A percentile compares a stretch with the other conserved stretches of the same genome.
Evolutionary conservation across 2,888 invertebrate genomes (phyloP).

Genomic region (Yponomeuta evonymella): DNA sequence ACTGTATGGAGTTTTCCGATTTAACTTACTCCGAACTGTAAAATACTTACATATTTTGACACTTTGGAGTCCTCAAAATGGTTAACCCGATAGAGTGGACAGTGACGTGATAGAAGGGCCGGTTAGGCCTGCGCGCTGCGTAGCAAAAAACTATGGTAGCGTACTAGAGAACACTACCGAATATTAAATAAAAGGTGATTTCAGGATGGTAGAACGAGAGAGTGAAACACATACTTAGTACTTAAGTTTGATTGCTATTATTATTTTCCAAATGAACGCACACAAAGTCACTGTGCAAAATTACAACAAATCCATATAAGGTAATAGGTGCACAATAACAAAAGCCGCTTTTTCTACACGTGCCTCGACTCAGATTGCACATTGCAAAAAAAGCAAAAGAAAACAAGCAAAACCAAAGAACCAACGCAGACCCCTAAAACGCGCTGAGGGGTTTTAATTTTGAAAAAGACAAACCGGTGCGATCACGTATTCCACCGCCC

Average conservation of each 20-base stretch:
- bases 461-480: conserved; percentile 63
- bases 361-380: conserved; percentile 60
- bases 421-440: conserved; percentile 50
- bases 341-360: conserved; percentile 54
- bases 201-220: too few species aligned
- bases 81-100: too few species aligned
- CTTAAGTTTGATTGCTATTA: not conserved
- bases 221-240: too few species aligned
- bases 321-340: conserved; percentile 43
- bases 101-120: too few species aligned
- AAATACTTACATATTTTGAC: too few species aligned
- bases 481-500: conserved; percentile 57
- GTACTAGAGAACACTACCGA: too few species aligned
- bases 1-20: too few species aligned
- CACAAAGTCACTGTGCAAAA: conserved; percentile 28
- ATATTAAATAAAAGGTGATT: too few species aligned
- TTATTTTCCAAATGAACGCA: not conserved
- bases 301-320: conserved; percentile 30
- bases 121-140: too few species aligned
- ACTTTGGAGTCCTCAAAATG: too few species aligned
- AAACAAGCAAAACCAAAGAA: conserved; percentile 42
- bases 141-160: too few species aligned
- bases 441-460: conserved; percentile 55
- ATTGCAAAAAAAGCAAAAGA: conserved; percentile 50
- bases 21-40: too few species aligned